These are phyloP conservation scores for Distichodus sexfasciatus DNA, from an alignment of 2,797 vertebrate species.

Conservation along the genomic window DNA sequence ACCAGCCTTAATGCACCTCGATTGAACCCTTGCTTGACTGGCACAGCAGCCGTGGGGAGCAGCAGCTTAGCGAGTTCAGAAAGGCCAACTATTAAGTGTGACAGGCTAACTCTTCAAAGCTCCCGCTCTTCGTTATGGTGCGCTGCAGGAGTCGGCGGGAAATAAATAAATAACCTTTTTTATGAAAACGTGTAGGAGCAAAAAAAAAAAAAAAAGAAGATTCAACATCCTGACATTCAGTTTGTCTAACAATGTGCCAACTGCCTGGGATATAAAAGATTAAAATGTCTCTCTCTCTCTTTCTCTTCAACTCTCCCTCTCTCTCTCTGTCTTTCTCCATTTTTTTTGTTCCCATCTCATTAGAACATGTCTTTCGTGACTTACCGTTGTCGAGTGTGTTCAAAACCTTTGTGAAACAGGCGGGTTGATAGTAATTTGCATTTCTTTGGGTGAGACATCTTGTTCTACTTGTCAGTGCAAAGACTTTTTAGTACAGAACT, in stretches of 20 bases:
- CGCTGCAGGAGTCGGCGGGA: constrained; percentile 53
- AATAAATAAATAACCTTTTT: constrained; percentile 62
- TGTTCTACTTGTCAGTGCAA: constrained; percentile 68
- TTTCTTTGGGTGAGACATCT: constrained; percentile 69
- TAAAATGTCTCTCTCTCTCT: constrained; percentile 64
- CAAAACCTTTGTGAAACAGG: constrained; percentile 69
- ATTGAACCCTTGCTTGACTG: constrained; percentile 37
- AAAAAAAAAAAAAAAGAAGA: constrained; percentile 45
- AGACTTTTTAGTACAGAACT: constrained; percentile 38
- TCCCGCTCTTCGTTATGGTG: constrained; percentile 67
- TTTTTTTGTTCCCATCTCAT: constrained; percentile 69
- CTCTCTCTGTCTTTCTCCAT: not conserved
- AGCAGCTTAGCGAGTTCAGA: constrained; percentile 49
- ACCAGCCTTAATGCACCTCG: constrained; percentile 38
- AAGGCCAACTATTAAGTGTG: constrained; percentile 60
- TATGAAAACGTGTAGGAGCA: too few relatives aligned
- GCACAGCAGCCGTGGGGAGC: constrained; percentile 31
- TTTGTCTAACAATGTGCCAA: constrained; percentile 74
- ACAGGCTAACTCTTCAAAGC: constrained; percentile 67
- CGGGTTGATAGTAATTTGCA: constrained; percentile 68
- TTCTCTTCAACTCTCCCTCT: constrained; percentile 50
- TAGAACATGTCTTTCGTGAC: constrained; percentile 69
- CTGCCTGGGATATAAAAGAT: constrained; percentile 73
- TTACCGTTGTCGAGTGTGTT: constrained; percentile 68
- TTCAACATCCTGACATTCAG: constrained; percentile 64